These are phyloP conservation scores for Chauna torquata DNA, from an alignment of 2,113 vertebrate species.

Conservation along the genomic window DNA sequence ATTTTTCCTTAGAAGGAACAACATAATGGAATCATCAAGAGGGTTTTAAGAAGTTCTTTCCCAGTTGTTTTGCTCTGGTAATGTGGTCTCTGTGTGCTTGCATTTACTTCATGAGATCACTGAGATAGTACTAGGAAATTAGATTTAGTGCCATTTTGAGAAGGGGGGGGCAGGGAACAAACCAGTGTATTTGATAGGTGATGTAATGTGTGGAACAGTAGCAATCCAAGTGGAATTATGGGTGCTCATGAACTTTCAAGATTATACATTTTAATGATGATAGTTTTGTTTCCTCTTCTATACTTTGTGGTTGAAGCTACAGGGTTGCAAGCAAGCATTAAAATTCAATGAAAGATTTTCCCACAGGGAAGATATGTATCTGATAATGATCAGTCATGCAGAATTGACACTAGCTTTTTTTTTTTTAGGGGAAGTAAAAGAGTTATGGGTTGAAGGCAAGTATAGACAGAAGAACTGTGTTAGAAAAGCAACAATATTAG, in stretches of 20 bases:
- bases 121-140: background rate
- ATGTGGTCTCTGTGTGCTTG: background rate
- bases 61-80: background rate
- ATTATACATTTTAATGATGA: background rate
- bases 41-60: background rate
- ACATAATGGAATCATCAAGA: background rate
- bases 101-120: background rate
- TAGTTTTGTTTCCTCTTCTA: background rate
- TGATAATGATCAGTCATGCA: background rate
- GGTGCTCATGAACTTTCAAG: background rate
- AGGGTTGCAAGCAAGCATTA: background rate
- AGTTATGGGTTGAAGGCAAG: background rate
- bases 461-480: background rate
- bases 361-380: background rate
- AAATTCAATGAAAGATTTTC: background rate
- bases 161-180: background rate
- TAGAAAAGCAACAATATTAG: background rate
- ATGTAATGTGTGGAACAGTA: constrained; percentile 2
- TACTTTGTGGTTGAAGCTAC: background rate
- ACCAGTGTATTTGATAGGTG: background rate
- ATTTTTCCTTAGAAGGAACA: background rate
- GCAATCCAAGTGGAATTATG: constrained; percentile 21
- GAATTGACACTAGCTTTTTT: background rate
- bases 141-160: background rate
- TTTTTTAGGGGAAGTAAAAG: background rate